These are phyloP conservation scores for Cotesia vestalis DNA, from an alignment of 1,140 invertebrate genomes.

Conservation along the genomic window DNA sequence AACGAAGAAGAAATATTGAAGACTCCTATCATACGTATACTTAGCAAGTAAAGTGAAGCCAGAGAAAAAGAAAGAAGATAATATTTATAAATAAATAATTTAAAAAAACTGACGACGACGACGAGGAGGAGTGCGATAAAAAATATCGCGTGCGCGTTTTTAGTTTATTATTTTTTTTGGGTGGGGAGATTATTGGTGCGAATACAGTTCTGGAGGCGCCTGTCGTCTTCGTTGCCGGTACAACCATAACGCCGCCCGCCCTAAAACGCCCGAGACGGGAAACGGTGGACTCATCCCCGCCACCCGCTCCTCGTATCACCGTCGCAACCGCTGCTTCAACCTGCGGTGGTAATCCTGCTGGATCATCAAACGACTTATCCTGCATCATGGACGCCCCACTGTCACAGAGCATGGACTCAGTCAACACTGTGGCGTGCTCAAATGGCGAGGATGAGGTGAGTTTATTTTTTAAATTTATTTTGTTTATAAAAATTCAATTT, in stretches of 20 bases:
- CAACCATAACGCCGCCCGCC: constrained; percentile 67
- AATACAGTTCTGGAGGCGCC: constrained; percentile 64
- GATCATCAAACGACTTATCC: constrained; percentile 57
- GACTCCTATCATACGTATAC: too few species aligned
- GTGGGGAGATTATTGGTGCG: constrained; percentile 53
- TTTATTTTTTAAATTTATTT: constrained; percentile 38
- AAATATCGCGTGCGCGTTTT: constrained; percentile 21
- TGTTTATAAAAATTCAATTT: neutral
- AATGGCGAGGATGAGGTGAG: constrained; percentile 91
- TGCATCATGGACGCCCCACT: constrained; percentile 72
- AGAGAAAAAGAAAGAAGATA: neutral
- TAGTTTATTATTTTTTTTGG: constrained; percentile 32
- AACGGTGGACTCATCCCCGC: constrained; percentile 64
- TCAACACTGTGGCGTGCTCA: constrained; percentile 77
- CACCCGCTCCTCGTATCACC: constrained; percentile 57
- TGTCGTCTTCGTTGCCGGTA: constrained; percentile 62
- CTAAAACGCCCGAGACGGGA: constrained; percentile 70
- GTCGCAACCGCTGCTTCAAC: constrained; percentile 42
- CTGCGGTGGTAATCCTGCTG: constrained; percentile 48
- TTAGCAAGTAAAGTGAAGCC: too few species aligned
- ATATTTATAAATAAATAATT: too few species aligned
- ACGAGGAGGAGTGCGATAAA: constrained; percentile 27
- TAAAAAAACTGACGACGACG: neutral
- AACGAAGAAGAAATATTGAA: neutral
- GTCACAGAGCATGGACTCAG: constrained; percentile 90